These are phyloP conservation scores for Aporophyla nigra DNA, from an alignment of 2,888 invertebrate genomes.

Conservation along the genomic window DNA sequence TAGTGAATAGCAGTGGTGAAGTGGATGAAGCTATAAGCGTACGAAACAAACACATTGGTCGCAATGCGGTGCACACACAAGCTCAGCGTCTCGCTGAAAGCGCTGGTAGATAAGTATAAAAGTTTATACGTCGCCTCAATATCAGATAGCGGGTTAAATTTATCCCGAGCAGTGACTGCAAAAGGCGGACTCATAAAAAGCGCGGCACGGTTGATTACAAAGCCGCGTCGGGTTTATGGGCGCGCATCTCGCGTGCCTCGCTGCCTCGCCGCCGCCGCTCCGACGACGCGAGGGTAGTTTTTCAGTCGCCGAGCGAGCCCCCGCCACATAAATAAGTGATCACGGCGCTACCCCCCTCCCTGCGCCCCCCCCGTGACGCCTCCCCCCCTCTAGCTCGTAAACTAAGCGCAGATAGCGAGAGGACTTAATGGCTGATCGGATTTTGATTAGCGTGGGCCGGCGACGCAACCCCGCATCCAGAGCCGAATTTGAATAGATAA, in stretches of 20 bases:
- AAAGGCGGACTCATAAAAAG: constrained; percentile 88
- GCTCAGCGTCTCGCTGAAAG: constrained; percentile 57
- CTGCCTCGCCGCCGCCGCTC: constrained; percentile 71
- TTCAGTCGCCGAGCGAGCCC: constrained; percentile 84
- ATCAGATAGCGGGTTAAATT: constrained; percentile 86
- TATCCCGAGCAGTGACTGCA: constrained; percentile 84
- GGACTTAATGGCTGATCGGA: constrained; percentile 91
- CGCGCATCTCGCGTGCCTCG: constrained; percentile 78
- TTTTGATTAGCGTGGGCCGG: constrained; percentile 91
- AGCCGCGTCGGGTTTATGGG: constrained; percentile 84
- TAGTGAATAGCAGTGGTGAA: neutral
- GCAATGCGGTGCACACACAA: constrained; percentile 56
- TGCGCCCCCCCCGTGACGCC: constrained; percentile 71
- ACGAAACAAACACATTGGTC: constrained; percentile 27
- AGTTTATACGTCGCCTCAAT: constrained; percentile 79
- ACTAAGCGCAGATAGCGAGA: constrained; percentile 90
- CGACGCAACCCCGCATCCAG: constrained; percentile 87
- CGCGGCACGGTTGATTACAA: constrained; percentile 89
- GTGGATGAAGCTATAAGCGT: neutral
- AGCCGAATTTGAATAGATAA: constrained; percentile 91
- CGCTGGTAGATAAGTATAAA: constrained; percentile 70
- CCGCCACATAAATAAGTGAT: constrained; percentile 90
- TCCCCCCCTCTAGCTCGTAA: constrained; percentile 88
- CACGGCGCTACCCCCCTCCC: constrained; percentile 75
- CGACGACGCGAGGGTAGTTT: constrained; percentile 87